Base-by-base conservation (phyloP, 2,797 vertebrate genomes). In the Lithobates sylvaticus region DNA sequence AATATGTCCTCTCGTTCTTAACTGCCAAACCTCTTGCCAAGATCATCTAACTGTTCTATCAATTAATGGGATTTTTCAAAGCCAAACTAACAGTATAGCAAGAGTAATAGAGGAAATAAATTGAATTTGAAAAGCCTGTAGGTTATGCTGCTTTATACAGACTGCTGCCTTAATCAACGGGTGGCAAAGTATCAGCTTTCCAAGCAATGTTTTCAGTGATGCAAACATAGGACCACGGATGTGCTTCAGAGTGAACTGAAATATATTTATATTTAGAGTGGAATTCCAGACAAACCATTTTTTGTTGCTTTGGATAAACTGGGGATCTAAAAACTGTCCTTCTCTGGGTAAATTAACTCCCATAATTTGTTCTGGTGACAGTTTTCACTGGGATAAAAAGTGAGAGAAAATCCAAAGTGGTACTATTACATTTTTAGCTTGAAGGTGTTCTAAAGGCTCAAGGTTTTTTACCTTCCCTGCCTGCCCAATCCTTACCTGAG, bases 31-130 rank as follows among this genome's bases (percentile, higher is more conserved):
- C 12, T 70, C 72, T 81, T 86, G 47, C 72, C 78, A 81, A 42
- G 64, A 71, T 76, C 64, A 81, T 86, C 72, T 85, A 65, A 58
- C 84, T 80, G 84, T 81, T 80, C 70, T 81, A 71, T 86, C 78
- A 76, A 86, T 86, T 86, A 81, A 86, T 39, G 18, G 72, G 64
- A 74, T 75, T 86, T 75, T 68, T 74, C 23, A 81, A 81, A 80
- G 84, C 84, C 71, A 81, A 39, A 21, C 78, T 80, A 79, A 80
- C 61, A 80, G 71, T 86, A 86, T 81, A 76, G 42, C 54, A 65
- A 80, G 34, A 84, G 68, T 72, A 84, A 84, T 72, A 44, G 50
- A 78, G 36, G 36, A 73, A 78, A 78, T 64, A 81, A 75, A 81
- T 75, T 50, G 71, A 80, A 71, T 81, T 44, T 71, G 23, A 39